Evolutionary conservation across 2,888 invertebrate genomes (phyloP).

Genomic region (Caenorhabditis sp.): DNA sequence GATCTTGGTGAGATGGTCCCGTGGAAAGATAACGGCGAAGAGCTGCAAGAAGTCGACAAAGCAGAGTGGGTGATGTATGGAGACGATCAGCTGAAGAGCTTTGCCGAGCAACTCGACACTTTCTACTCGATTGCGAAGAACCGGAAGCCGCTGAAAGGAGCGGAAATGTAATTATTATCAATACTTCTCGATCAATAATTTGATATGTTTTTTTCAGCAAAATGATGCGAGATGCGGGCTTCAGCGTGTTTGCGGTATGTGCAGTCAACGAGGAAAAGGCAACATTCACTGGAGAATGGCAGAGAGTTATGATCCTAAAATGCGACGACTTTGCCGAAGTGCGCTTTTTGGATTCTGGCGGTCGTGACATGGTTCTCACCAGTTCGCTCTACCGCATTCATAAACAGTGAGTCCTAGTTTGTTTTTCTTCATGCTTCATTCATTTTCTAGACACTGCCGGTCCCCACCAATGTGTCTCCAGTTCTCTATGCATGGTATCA

Average conservation of each 20-base stretch:
- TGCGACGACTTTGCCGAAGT: constrained; percentile 62
- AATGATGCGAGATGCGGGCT: constrained; percentile 1
- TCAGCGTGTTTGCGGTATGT: constrained; percentile 62
- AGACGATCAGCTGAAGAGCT: constrained; percentile 49
- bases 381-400: constrained; percentile 65
- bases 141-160: constrained; percentile 43
- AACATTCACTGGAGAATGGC: constrained; percentile 70
- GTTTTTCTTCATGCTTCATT: background rate
- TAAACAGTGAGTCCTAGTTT: constrained; percentile 47
- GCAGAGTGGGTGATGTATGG: constrained; percentile 60
- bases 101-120: constrained; percentile 61
- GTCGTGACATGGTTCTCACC: constrained; percentile 61
- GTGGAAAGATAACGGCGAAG: background rate
- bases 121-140: constrained; percentile 64
- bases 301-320: constrained; percentile 57
- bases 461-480: constrained; percentile 67
- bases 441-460: constrained; percentile 57
- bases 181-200: too few species aligned
- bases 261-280: constrained; percentile 64
- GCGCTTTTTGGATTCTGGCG: constrained; percentile 68
- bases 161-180: constrained; percentile 37
- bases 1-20: constrained; percentile 17
- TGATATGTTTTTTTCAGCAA: too few species aligned
- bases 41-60: constrained; percentile 28
- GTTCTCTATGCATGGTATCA: constrained; percentile 56